Base-by-base conservation (phyloP, 1,140 invertebrate genomes). In the Whitmania pigra region DNA sequence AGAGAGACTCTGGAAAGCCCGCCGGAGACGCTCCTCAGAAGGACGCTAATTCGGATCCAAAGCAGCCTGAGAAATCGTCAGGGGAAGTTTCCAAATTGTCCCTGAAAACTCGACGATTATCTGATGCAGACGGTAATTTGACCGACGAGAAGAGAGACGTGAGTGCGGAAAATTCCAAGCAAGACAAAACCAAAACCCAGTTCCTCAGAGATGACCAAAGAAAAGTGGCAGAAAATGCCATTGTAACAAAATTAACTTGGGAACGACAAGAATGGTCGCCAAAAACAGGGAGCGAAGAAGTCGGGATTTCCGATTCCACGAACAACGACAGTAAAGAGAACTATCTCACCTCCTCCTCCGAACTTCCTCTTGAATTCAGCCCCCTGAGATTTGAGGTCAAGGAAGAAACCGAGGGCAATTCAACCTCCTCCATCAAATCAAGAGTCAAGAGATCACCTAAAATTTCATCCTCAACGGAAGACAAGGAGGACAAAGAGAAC, bases 251-350 rank as follows among this genome's bases (percentile, higher is more conserved):
- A 63, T 18, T 17, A n/a, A 25, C 57, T n/a, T 49, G 11, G 43
- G 43, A 49, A 49, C 13, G 43, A 13, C 43, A 49, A 49, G 43
- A 49, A 15, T 49, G 43, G 43, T 49, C 43, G 13, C 43, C 43
- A 17, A 49, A 49, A 49, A 49, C 43, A 17, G 29, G 1, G 18
- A 63, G 22, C 6, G 57, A 63, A 25, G 22, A 22, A 13, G 22
- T 31, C 15, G 29, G 9, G 22, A 63, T 25, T 31, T 63, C 57
- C 6, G 29, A 63, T 13, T 63, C 57, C 22, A 63, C 57, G 15
- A 63, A 63, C 57, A 63, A 63, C 20, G 57, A 63, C 57, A 63
- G 57, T 13, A 63, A 63, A 63, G 22, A 63, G 29, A 63, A 63
- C 29, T 63, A 63, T n/a, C 57, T 63, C 57, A 31, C 22, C 6